Base-by-base conservation (phyloP, 1,140 invertebrate genomes). In the Pararge aegeria region DNA sequence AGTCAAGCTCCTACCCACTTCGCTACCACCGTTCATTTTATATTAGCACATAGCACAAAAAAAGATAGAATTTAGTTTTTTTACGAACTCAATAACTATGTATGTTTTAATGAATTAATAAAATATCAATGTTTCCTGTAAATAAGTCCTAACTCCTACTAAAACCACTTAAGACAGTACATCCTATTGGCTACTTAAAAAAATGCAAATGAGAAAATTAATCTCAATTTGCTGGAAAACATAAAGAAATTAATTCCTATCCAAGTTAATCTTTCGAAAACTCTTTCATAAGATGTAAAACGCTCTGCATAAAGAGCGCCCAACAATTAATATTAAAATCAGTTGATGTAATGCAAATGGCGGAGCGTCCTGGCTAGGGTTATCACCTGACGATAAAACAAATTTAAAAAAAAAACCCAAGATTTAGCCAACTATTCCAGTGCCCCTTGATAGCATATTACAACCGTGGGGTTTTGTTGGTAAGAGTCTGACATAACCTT, bases 281-380 rank as follows among this genome's bases (percentile, higher is more conserved):
- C 57, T 64, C 61, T 61, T 55, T 55, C 38, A 60, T 51, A 60
- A 64, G 46, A 49, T 49, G 54, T 57, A 57, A 58, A 58, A 57
- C 50, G 48, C 40, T 51, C 46, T 52, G 63, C 18, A 55, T 60
- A 60, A 61, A 55, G 54, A 55, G 59, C 46, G 27, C 54, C 52
- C 50, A 65, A 65, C 63, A 65, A 65, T 65, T 65, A 65, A 65
- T 65, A 65, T 65, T 65, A 60, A 65, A 60, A 65, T 65, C 52
- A 65, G 57, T 37, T 58, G 61, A 65, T 55, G 62, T 50, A 60
- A 65, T 55, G 56, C 56, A 59, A 59, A 59, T 59, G 56, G 49
- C 48, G 49, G 51, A 15, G 46, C 10, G 12, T 13, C 24, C 12
- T 15, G 1, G 10, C n/a, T 0, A 49, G 21, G 46, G 46, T 29